Base-by-base conservation (phyloP, 2,113 vertebrate genomes). In the Eira barbara region DNA sequence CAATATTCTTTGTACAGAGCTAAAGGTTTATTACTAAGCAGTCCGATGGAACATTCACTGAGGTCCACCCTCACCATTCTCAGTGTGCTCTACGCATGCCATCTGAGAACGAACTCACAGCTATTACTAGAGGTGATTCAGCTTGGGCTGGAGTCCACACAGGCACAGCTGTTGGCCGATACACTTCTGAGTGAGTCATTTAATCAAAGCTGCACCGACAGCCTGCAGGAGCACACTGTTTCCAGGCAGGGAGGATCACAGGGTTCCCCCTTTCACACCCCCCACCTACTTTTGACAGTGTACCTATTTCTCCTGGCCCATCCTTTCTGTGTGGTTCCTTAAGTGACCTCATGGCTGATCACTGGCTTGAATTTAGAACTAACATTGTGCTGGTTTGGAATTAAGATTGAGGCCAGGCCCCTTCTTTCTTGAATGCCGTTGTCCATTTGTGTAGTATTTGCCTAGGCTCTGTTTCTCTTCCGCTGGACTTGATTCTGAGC, bases 401-500 rank as follows among this genome's bases (percentile, higher is more conserved):
- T 92, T 90, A 67, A 67, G 47, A 92, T 29, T 83, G 69, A 67
- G 59, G 91, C 61, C 23, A 49, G 25, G 13, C 8, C 67, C 10
- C 3, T 63, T 55, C 45, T 4, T 71, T 57, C 67, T 29, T 85
- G 42, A 57, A 65, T 23, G 7, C 76, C 29, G 84, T 84, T 92
- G 61, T 69, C n/a, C 55, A 11, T 42, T 76, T 91, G 20, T 84
- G 49, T 55, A 31, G 36, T 69, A 67, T 86, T 85, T 93, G 45
- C 76, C 13, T 39, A 7, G 52, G 45, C 13, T 95, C 55, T 73
- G 11, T 84, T 81, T 83, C 39, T 96, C 39, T 63, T 89, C 45
- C 14, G 6, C 15, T 87, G 29, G 52, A 59, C 71, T 52, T 80
- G 65, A 89, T 93, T 93, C 96, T 91, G 69, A 97, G 67, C 83